Evolutionary conservation across 2,888 invertebrate species (phyloP).

Genomic region (Drosophila mercatorum): DNA sequence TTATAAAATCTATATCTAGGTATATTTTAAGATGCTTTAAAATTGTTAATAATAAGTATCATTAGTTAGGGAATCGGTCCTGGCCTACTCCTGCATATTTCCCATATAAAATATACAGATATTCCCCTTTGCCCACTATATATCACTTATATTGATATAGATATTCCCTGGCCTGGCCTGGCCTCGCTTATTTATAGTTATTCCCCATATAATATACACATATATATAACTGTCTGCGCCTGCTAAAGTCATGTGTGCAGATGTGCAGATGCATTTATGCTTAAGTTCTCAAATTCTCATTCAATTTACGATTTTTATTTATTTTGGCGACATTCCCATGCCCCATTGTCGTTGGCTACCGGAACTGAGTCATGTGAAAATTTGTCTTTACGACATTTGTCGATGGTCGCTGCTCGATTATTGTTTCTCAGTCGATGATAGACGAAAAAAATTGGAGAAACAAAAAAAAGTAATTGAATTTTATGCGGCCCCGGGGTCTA

Average conservation of each 20-base stretch:
- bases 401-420: constrained; percentile 49
- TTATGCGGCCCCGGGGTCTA: constrained; percentile 71
- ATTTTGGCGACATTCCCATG: constrained; percentile 60
- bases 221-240: constrained; percentile 7
- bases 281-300: not conserved
- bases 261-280: constrained; percentile 23
- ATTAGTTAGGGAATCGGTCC: not conserved
- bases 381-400: constrained; percentile 52
- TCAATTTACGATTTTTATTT: constrained; percentile 28
- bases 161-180: not conserved
- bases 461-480: constrained; percentile 62
- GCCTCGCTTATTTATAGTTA: constrained; percentile 1
- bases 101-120: not conserved
- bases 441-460: constrained; percentile 14
- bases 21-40: not conserved
- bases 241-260: constrained; percentile 29
- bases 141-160: not conserved
- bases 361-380: constrained; percentile 67
- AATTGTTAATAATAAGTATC: not conserved
- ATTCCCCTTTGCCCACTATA: not conserved
- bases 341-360: constrained; percentile 37
- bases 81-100: too few relatives aligned
- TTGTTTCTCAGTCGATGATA: constrained; percentile 26
- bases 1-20: too few relatives aligned
- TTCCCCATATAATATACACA: constrained; percentile 42